These are phyloP conservation scores for Catostylus mosaicus DNA, from an alignment of 30 jellyfish, hydroid and myxozoan species.

Conservation along the genomic window DNA sequence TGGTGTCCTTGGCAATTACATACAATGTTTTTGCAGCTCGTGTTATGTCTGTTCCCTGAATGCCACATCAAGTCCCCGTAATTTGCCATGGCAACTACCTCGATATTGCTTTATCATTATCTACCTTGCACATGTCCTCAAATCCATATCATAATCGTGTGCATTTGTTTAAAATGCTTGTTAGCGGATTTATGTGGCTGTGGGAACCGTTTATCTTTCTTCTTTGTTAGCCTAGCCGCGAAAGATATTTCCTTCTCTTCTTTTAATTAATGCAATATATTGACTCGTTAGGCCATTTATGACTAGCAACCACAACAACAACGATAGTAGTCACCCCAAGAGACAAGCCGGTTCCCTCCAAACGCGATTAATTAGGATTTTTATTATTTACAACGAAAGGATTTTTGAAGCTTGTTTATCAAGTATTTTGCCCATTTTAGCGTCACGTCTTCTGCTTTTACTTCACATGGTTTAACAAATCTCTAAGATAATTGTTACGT, in stretches of 20 bases:
- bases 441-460: not conserved
- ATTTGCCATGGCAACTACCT: not conserved
- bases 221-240: not conserved
- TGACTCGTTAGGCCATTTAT: not conserved
- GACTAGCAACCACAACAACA: not conserved
- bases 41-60: no score
- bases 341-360: not conserved
- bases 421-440: not conserved
- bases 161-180: not conserved
- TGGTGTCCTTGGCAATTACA: no score
- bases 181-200: not conserved
- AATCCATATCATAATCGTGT: not conserved
- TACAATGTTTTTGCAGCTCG: no score
- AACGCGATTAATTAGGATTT: not conserved
- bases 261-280: not conserved
- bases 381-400: not conserved
- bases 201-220: not conserved
- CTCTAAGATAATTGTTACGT: no score
- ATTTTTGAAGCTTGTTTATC: not conserved
- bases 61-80: not conserved
- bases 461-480: no score
- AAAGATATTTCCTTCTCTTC: not conserved
- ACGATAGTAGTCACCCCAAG: not conserved
- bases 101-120: not conserved
- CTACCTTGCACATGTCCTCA: no score